A percentile compares a stretch with the other conserved stretches of the same genome.
Conservation (phyloP, 1,140 invertebrate genomes). For the Ladona fulva region DNA sequence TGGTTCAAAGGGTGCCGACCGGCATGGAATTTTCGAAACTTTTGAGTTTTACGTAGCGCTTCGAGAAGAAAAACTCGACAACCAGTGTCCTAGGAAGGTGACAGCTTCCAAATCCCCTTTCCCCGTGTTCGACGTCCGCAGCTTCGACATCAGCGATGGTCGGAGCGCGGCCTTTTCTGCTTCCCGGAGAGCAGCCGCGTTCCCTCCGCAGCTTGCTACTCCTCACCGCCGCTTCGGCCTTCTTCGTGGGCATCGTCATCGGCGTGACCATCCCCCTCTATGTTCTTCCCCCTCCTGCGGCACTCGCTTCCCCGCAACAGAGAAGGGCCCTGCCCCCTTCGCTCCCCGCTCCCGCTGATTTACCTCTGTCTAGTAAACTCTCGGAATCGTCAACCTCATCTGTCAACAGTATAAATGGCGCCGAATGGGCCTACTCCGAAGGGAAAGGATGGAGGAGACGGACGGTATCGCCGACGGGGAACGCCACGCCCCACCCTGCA, state of each 20-base stretch:
- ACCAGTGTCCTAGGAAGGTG: too few relatives aligned
- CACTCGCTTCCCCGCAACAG: background rate
- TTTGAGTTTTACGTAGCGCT: too few relatives aligned
- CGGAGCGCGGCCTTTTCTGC: background rate
- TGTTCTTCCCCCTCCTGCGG: background rate
- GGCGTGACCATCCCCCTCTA: conserved; percentile 8
- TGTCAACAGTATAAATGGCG: background rate
- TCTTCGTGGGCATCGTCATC: conserved; percentile 14
- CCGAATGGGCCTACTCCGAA: background rate
- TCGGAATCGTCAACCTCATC: background rate
- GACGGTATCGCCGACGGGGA: background rate
- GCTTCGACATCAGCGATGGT: background rate
- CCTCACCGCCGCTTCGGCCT: conserved; percentile 9
- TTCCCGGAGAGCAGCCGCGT: background rate
- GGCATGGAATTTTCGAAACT: too few relatives aligned
- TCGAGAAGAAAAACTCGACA: too few relatives aligned
- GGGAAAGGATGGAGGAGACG: background rate
- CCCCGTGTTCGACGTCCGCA: background rate
- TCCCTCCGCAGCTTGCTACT: background rate
- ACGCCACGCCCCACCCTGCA: background rate
- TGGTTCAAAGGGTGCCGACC: too few relatives aligned
- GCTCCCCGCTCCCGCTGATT: background rate
- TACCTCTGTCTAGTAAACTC: background rate
- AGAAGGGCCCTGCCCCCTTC: background rate
- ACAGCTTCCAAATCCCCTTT: too few relatives aligned